Evolutionary conservation across 2,888 invertebrate genomes (phyloP), one percentile per base, ranked within the genome.

Genomic region (Eupithecia exiguata): DNA sequence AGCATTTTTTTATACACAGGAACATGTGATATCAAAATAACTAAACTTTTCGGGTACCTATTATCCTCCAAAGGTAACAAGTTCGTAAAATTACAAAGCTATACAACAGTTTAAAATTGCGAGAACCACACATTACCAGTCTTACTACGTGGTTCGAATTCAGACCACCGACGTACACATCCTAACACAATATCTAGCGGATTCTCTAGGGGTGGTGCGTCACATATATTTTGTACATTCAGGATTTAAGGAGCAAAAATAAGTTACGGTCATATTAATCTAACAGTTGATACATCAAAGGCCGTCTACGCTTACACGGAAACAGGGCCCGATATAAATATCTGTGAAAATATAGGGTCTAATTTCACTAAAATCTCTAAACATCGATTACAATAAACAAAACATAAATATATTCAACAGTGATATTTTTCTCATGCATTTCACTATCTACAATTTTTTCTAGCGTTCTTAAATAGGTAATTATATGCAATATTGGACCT

Each of bases 241-340:
- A 94, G 94, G 93, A 91, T 92, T 90, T 80, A 84, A 85, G 85
- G 89, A 92, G 90, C 90, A 86, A 87, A 85, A 80, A 81, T 80
- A 74, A 75, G 74, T 71, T 72, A 77, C 72, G 69, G 74, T 78
- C 70, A 75, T 70, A 78, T 71, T 74, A 76, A 75, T 70, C 76
- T 71, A 75, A 74, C 58, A 70, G 72, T 70, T 72, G 72, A 53
- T 72, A 75, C 71, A 77, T 74, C 72, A 75, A 74, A 78, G 77
- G 74, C 76, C 74, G 71, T 67, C 38, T 76, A 71, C 69, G 72
- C 66, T 74, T 63, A 40, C 62, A 67, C 70, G 71, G 68, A 75
- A 74, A 77, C 74, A 74, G 43, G 65, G 70, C 78, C 70, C 74
- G 43, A 75, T 74, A 72, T 77, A 76, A 79, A 80, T 77, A 75